phyloP scores from a whole-genome alignment of 2,113 vertebrate species.

The Plecturocebus donacophilus region DNA sequence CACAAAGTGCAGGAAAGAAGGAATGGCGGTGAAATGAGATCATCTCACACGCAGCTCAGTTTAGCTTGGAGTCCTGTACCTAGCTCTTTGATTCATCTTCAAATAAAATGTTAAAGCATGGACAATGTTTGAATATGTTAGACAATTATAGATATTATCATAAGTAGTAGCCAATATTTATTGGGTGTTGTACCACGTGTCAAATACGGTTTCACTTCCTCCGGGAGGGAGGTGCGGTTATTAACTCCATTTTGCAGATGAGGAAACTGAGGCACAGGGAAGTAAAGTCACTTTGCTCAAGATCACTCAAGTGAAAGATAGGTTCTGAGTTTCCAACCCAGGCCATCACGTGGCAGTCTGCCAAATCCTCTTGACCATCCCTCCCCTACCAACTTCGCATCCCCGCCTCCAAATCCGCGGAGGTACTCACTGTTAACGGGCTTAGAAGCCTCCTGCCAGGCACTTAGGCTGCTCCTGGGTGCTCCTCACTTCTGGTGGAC shows the following conservation, averaged over 20 bases:
- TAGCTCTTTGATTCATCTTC: conserved; percentile 45
- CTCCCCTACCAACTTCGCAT: neutral
- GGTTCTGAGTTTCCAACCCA: neutral
- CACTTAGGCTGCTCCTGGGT: neutral
- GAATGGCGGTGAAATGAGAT: conserved; percentile 64
- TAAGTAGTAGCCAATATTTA: neutral
- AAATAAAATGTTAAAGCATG: conserved; percentile 39
- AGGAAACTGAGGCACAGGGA: conserved; percentile 24
- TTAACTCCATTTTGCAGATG: neutral
- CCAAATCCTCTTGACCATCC: neutral
- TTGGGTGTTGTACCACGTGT: neutral
- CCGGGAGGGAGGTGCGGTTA: neutral
- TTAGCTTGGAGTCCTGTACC: conserved; percentile 32
- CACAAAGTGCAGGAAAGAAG: neutral
- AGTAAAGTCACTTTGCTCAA: neutral
- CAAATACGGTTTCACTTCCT: neutral
- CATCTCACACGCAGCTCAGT: conserved; percentile 63
- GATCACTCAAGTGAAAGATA: neutral
- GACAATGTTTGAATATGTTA: neutral
- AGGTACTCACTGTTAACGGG: neutral
- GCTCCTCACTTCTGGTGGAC: neutral
- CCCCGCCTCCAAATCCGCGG: neutral
- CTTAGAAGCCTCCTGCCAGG: neutral
- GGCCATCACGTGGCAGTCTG: neutral
- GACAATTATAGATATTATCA: neutral